Base-by-base conservation (phyloP, 1,140 invertebrate species). In the Wasmannia auropunctata region DNA sequence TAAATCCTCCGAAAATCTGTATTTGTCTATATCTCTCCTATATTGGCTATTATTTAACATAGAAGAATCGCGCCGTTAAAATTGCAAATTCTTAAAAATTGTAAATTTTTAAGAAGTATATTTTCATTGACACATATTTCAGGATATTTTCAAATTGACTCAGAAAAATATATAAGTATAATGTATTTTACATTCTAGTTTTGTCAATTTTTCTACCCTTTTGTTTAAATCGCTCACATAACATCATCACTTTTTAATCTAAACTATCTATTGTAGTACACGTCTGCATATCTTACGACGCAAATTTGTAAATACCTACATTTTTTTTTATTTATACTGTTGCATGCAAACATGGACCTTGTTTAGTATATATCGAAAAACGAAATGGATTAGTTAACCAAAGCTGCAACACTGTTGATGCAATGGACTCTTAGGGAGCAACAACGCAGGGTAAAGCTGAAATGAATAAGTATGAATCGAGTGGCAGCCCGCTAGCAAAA, bases 401-500 rank as follows among this genome's bases (percentile, higher is more conserved):
- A 58, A 83, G 79, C 67, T 74, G 37, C 14, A 60, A 74, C 51
- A 83, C 51, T 74, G 37, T 83, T 83, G 79, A 19, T 74, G 67
- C 67, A 83, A 83, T 60, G 37, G 37, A 58, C 28, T 43, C 40
- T 83, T 83, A 58, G 51, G 40, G 28, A 83, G 49, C 22, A 81
- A 79, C 14, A 65, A 56, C 51, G 63, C 34, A 74, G 51, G 34
- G 8, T 69, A 81, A 86, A 83, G n/a, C 67, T 60, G 65, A 75
- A 54, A n/a, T n/a, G n/a, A n/a, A n/a, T n/a, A n/a, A n/a, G n/a
- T 74, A 49, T 77, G 58, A 88, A 58, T 67, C 51, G 62, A 89
- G 75, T 77, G 87, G 79, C 84, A 86, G 74, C 60, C 51, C 72
- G 63, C 56, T 80, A 72, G 79, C 67, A 80, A 81, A 62, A 81